phyloP scores from a whole-genome alignment of 2,113 vertebrate species.

The Cathartes aura region DNA sequence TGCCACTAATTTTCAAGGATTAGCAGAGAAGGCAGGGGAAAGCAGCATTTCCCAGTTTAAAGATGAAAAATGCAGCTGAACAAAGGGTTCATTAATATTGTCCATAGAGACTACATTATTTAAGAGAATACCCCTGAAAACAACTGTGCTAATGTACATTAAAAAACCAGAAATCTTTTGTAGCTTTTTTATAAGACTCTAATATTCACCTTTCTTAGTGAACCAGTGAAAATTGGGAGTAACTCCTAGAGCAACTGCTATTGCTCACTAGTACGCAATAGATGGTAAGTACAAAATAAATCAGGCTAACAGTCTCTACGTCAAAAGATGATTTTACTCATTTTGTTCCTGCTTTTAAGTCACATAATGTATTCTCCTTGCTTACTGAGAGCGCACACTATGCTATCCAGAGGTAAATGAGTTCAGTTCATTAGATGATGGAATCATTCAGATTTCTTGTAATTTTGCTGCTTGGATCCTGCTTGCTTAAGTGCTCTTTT shows the following conservation, averaged over 20 bases:
- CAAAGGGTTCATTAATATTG: neutral
- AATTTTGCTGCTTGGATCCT: slow-evolving; percentile 23
- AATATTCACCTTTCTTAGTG: neutral
- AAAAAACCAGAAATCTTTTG: neutral
- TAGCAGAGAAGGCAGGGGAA: neutral
- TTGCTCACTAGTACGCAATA: neutral
- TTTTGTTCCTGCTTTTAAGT: neutral
- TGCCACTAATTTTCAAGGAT: neutral
- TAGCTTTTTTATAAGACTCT: neutral
- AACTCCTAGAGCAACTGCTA: neutral
- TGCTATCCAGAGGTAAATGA: neutral
- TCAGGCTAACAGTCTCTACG: neutral
- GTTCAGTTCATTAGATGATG: neutral
- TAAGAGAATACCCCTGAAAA: neutral
- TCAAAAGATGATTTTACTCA: neutral
- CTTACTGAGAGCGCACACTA: neutral
- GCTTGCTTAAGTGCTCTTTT: slow-evolving; percentile 17
- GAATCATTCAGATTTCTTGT: neutral
- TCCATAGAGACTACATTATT: neutral
- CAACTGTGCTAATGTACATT: neutral
- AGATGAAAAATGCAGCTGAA: neutral
- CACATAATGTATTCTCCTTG: neutral
- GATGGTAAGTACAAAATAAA: neutral
- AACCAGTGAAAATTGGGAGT: neutral
- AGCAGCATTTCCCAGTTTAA: neutral